Base-by-base conservation (phyloP, 2,113 vertebrate species). In the Ceyx margarethae region DNA sequence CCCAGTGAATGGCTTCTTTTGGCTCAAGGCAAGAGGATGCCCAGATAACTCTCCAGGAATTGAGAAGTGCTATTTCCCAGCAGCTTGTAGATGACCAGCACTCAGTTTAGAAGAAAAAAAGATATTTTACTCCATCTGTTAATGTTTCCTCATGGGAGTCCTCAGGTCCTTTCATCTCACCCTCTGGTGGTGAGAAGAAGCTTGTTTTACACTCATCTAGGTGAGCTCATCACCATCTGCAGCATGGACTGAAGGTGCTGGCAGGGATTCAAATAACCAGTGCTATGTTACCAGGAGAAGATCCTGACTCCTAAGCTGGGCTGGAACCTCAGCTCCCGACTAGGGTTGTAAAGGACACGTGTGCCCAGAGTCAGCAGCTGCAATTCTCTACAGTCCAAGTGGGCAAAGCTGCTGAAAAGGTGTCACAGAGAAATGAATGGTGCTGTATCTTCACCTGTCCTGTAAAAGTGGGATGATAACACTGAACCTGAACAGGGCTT, bases 361-460 rank as follows among this genome's bases (percentile, higher is more conserved):
- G 26, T 40, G 16, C 45, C 54, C 31, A 50, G 23, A 50, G 23
- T 10, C 61, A 66, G n/a, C 50, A 48, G 23, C 14, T 51, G 8
- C 17, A 28, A 9, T 9, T 31, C 18, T 33, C 72, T 5, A 57
- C n/a, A 5, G 43, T 53, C 35, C 31, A 64, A 25, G 7, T 3
- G 28, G n/a, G 10, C 64, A 73, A 71, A 80, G 48, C 72, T 82
- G 75, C n/a, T 81, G 50, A 26, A 23, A 58, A 50, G 51, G 9
- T 0, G 2, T 13, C 15, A 12, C 26, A 31, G 35, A 25, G 40
- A 75, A 61, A 45, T 0, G 0, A 68, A 11, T 31, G 6, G 18
- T 65, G 26, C 22, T 54, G 5, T 18, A 29, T 5, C 20, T n/a
- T 31, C 15, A 33, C 29, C 46, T 33, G 9, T 28, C 69, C 50